Conservation (phyloP, 2,113 vertebrate genomes). For the Malurus alboscapulatus region DNA sequence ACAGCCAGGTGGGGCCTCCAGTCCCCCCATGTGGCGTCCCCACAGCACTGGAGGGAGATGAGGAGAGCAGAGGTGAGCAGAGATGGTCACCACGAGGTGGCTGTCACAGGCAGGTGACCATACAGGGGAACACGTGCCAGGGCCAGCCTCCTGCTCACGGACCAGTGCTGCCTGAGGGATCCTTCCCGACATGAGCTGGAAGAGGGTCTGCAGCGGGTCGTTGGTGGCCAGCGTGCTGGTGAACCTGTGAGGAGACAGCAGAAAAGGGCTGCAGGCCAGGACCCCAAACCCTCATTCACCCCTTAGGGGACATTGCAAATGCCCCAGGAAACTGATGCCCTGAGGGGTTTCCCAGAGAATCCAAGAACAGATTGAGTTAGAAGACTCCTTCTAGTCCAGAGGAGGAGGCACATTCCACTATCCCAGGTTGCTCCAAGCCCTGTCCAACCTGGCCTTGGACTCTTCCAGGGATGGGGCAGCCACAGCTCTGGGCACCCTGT, state of each 20-base stretch:
- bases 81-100: not conserved
- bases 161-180: slow-evolving; percentile 85
- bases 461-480: not conserved
- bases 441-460: fast-evolving
- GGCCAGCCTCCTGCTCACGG: not conserved
- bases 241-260: slow-evolving; percentile 77
- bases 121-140: not conserved
- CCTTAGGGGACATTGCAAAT: not conserved
- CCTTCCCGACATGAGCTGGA: slow-evolving; percentile 89
- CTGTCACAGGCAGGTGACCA: not conserved
- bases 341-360: not conserved
- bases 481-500: not conserved
- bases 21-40: slow-evolving; percentile 84
- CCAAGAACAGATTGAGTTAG: not conserved
- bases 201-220: slow-evolving; percentile 90
- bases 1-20: slow-evolving; percentile 91
- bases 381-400: not conserved
- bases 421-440: fast-evolving
- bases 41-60: slow-evolving; percentile 75
- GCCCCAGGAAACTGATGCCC: not conserved
- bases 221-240: slow-evolving; percentile 81
- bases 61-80: not conserved
- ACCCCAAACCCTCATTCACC: not conserved
- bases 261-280: not conserved
- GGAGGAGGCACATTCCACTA: not conserved